A percentile compares a stretch with the other conserved stretches of the same genome.
These are phyloP conservation scores for Anolis carolinensis DNA, from an alignment of 2,113 vertebrate genomes.

Conservation along the genomic window DNA sequence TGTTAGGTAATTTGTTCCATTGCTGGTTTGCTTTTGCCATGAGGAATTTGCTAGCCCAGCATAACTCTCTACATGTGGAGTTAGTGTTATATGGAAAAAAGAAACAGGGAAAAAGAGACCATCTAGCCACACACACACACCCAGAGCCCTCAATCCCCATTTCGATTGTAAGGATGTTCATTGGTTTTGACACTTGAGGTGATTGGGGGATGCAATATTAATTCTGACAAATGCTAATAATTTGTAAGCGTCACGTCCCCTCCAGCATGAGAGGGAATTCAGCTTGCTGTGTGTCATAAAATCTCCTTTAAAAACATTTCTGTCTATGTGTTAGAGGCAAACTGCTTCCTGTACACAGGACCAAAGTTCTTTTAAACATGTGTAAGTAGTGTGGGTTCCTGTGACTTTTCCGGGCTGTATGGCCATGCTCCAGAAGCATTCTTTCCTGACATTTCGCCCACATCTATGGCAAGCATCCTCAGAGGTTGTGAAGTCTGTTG, in stretches of 20 bases:
- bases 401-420: no score
- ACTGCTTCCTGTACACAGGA: constrained; percentile 35
- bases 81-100: neutral
- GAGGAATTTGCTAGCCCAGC: no score
- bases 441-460: no score
- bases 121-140: neutral
- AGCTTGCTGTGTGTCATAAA: constrained; percentile 65
- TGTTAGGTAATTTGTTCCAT: no score
- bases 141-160: no score
- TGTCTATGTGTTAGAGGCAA: constrained; percentile 52
- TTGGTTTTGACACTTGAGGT: constrained; percentile 66
- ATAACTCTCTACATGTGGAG: no score
- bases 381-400: no score
- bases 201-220: constrained; percentile 66
- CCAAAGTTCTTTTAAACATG: neutral
- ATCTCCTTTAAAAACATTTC: constrained; percentile 50
- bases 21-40: no score
- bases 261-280: constrained; percentile 67
- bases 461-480: no score
- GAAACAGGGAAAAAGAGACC: constrained; percentile 32
- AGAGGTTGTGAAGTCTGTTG: no score
- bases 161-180: constrained; percentile 50
- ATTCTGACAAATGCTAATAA: constrained; percentile 71
- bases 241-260: constrained; percentile 69
- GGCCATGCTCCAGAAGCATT: no score